Conservation (phyloP, 1,140 invertebrate species). For the Plodia interpunctella region DNA sequence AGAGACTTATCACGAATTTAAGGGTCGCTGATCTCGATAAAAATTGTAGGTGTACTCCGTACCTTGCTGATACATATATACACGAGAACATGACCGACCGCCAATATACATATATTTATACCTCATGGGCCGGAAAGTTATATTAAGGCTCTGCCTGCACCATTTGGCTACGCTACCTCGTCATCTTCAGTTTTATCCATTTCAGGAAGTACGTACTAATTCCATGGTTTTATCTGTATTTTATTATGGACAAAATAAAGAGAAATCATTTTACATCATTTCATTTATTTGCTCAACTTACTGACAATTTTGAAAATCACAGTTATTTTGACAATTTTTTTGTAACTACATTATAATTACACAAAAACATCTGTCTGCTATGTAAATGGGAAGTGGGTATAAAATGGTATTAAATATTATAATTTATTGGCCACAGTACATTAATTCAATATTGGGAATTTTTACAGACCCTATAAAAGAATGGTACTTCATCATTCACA, state of each 20-base stretch:
- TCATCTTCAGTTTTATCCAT: too few relatives aligned
- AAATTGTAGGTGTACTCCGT: too few relatives aligned
- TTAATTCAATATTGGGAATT: constrained; percentile 55
- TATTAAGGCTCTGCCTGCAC: too few relatives aligned
- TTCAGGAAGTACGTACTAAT: too few relatives aligned
- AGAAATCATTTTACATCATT: constrained; percentile 54
- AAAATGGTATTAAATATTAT: constrained; percentile 70
- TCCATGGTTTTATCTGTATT: too few relatives aligned
- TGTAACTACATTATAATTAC: constrained; percentile 59
- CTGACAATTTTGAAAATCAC: constrained; percentile 76
- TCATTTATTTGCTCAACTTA: constrained; percentile 76
- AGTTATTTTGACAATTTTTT: constrained; percentile 73
- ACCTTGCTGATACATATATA: too few relatives aligned
- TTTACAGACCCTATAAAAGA: constrained; percentile 41
- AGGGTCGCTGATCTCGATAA: too few relatives aligned
- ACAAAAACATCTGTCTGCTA: constrained; percentile 61
- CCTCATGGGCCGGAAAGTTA: too few relatives aligned
- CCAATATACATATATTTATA: too few relatives aligned
- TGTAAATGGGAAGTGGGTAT: constrained; percentile 70
- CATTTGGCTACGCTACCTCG: too few relatives aligned
- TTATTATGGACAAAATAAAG: constrained; percentile 27
- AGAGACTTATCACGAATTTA: too few relatives aligned
- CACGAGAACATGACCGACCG: too few relatives aligned
- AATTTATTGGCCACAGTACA: constrained; percentile 70
- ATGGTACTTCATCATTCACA: constrained; percentile 26